Conservation (phyloP, 2,888 invertebrate genomes). For the Ectemnius lituratus region DNA sequence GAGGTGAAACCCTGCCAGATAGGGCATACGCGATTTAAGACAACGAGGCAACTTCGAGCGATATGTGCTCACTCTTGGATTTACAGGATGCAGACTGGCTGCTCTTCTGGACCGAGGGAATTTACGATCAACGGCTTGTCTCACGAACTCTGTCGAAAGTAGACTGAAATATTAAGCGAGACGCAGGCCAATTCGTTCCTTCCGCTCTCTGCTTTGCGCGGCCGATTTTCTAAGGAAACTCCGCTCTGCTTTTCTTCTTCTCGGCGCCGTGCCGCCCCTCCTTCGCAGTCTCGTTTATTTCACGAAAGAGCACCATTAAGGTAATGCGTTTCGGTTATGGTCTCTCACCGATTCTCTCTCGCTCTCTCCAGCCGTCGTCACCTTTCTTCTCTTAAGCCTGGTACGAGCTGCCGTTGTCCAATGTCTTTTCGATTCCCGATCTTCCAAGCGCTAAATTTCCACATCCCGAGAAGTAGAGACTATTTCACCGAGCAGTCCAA, state of each 20-base stretch:
- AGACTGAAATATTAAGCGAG: conserved; percentile 15
- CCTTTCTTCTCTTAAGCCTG: conserved; percentile 10
- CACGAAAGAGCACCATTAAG: conserved; percentile 22
- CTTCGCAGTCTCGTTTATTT: conserved; percentile 4
- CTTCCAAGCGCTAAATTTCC: neutral
- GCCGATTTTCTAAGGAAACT: neutral
- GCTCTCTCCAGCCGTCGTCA: conserved; percentile 14
- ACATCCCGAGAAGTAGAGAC: neutral
- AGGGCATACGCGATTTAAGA: too few relatives aligned
- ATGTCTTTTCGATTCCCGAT: conserved; percentile 7
- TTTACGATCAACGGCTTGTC: too few relatives aligned
- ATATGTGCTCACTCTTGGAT: too few relatives aligned
- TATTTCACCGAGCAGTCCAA: conserved; percentile 4
- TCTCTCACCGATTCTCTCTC: neutral
- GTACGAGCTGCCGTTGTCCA: neutral
- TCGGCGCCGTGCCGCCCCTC: neutral
- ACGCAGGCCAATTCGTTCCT: conserved; percentile 17
- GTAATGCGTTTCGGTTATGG: conserved; percentile 34
- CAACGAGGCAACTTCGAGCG: too few relatives aligned
- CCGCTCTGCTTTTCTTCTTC: neutral
- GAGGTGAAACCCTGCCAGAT: too few relatives aligned
- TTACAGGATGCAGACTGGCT: too few relatives aligned
- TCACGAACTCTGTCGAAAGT: neutral
- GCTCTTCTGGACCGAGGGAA: too few relatives aligned
- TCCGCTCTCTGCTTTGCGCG: neutral